Evolutionary conservation across 2,113 vertebrate species (phyloP), one percentile per base, ranked within the genome.

Genomic region (Phrynosoma platyrhinos): DNA sequence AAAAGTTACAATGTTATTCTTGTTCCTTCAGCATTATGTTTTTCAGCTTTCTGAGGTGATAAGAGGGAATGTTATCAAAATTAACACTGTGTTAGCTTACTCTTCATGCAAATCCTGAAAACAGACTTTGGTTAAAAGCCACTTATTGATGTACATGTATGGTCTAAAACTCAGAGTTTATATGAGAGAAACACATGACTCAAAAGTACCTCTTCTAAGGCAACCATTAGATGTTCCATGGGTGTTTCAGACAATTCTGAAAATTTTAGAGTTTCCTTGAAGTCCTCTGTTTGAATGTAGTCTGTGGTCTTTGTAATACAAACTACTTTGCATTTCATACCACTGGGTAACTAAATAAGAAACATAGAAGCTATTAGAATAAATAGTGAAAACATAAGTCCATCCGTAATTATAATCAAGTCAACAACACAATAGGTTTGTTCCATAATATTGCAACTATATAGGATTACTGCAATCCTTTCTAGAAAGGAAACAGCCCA

Each of bases 171-270:
- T 2, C 18, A 13, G 0, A n/a, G 52, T 40, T 9, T 0, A 40
- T 72, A 68, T 23, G 9, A 53, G 58, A 68, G 7, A 88, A 85
- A 10, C 21, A 52, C 68, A 80, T 58, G 71, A 55, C 21, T 21
- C 81, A 90, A 30, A 69, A 89, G 79, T 92, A 97, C 94, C 95
- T 97, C 93, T 88, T 96, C 94, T 52, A 90, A 71, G 25, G 94
- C 95, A 79, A 85, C 36, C 30, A 94, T 92, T 76, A 94, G 87
- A 89, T 96, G 95, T 52, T 91, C 64, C 0, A 97, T 82, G 0
- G 80, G 84, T 14, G 87, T 83, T 81, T 90, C 87, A 94, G 96
- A 92, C 87, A 96, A 30, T 1, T 96, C 75, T 32, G 95, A 96
- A 94, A 93, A 96, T 36, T 89, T 82, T 55, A 97, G 86, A 21